Evolutionary conservation across 2,888 invertebrate species (phyloP).

Genomic region (Microctonus brassicae): DNA sequence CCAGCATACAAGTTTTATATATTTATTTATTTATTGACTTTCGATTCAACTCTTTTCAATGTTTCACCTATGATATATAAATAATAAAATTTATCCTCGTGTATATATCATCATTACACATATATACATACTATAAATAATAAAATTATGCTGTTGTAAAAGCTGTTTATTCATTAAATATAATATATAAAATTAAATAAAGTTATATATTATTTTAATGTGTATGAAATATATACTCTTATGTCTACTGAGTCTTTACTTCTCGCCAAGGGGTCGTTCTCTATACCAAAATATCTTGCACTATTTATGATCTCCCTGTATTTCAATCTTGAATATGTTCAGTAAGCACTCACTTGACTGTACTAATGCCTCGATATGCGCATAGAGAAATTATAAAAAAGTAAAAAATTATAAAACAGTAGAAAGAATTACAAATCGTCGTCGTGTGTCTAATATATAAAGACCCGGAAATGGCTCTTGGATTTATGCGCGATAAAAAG

Average conservation of each 20-base stretch:
- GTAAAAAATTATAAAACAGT: neutral
- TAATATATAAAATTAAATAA: neutral
- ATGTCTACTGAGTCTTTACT: neutral
- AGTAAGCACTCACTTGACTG: neutral
- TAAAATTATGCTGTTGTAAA: neutral
- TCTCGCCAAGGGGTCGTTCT: neutral
- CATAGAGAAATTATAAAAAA: neutral
- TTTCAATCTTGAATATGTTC: constrained; percentile 7
- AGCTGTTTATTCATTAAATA: neutral
- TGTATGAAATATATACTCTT: neutral
- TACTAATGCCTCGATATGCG: neutral
- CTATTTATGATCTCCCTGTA: constrained; percentile 25
- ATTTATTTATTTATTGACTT: too few species aligned
- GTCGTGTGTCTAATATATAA: neutral
- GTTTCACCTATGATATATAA: too few species aligned
- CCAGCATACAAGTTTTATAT: neutral
- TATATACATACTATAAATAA: too few species aligned
- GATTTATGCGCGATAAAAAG: constrained; percentile 8
- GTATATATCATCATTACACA: too few species aligned
- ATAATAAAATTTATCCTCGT: too few species aligned
- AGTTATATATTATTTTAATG: neutral
- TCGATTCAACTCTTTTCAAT: neutral
- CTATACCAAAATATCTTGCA: constrained; percentile 24
- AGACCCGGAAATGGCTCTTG: constrained; percentile 3
- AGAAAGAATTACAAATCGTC: neutral